Evolutionary conservation across 2,113 vertebrate species (phyloP), one percentile per base, ranked within the genome.

Genomic region (Penelope pileata): DNA sequence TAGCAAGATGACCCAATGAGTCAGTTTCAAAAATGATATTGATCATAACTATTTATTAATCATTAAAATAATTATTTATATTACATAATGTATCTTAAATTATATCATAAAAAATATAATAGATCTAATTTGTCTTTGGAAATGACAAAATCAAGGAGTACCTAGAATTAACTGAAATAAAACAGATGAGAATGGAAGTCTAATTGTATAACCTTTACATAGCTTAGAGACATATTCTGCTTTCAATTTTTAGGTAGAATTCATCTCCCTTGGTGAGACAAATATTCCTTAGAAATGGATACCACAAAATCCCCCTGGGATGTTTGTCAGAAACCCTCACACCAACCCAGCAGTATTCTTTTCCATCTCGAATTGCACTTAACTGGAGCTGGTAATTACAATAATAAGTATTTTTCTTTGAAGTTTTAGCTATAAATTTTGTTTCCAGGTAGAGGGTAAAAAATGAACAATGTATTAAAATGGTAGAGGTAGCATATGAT

Each of bases 221-320:
- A 83, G 23, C 9, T 58, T 76, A 67, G 32, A 50, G 24, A 32
- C 6, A 34, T 8, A 34, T 2, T 15, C 1, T 47, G 26, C 5
- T 78, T 78, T 70, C 14, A 2, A 38, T 43, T 80, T 68, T 77
- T 45, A 86, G 68, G 9, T 5, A 73, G 23, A 30, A 22, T 50
- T n/a, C n/a, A n/a, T 76, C 17, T 5, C 9, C 6, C 13, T 43
- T 58, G 15, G 2, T 3, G 27, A 72, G 13, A 40, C 3, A 50
- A 51, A 73, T 26, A 6, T 13, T 73, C 8, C 16, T n/a, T 63
- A 42, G 17, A 63, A n/a, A 26, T 36, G n/a, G 6, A 26, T 23
- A 62, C 2, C 2, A 43, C 2, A 40, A 45, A 45, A 75, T 58
- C 4, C 0, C 16, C 8, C 1, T 48, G 22, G 23, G 16, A 29